Evolutionary conservation across 2,888 invertebrate species (phyloP), one percentile per base, ranked within the genome.

Genomic region (Plutella xylostella): DNA sequence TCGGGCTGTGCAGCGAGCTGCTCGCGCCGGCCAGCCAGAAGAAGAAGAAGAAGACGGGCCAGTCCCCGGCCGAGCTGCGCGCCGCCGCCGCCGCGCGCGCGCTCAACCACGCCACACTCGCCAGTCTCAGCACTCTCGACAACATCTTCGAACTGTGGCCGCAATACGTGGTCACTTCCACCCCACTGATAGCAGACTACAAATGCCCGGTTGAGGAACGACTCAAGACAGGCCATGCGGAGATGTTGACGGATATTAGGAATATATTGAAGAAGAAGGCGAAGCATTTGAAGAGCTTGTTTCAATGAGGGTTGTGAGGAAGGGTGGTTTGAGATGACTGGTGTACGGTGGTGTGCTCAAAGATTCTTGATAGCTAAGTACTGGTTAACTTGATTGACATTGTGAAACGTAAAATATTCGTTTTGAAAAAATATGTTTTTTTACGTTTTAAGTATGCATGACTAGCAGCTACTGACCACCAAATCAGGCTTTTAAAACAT

Each of bases 11-110:
- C 66, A 75, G 78, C 58, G 86, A 87, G 46, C 51, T 87, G 18
- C 64, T 78, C 19, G 73, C 83, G 34, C 85, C 86, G 35, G 56
- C 85, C 39, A 75, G 73, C 64, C 57, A 72, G 30, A 88, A 86
- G 58, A 88, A 87, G 55, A 88, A 87, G 57, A 88, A 88, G 67
- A 88, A 87, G 48, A 60, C 68, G 1, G 78, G 67, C 46, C 73
- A 79, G 2, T 79, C 82, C 0, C 76, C 78, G 0, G 84, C 83
- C 49, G 82, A 84, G 34, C 54, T 74, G 1, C 64, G 75, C 51
- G 77, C 74, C 0, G 49, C 61, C 0, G 65, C 74, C 49, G 53
- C 70, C 1, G 57, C 83, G 17, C 63, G 63, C 55, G 55, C 65
- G 48, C 61, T 80, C 12, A 80, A 77, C 58, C 61, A 64, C 5